A percentile compares a stretch with the other conserved stretches of the same genome.
Evolutionary conservation across 2,888 invertebrate genomes (phyloP).

Genomic region (Lasioglossum calceatum): DNA sequence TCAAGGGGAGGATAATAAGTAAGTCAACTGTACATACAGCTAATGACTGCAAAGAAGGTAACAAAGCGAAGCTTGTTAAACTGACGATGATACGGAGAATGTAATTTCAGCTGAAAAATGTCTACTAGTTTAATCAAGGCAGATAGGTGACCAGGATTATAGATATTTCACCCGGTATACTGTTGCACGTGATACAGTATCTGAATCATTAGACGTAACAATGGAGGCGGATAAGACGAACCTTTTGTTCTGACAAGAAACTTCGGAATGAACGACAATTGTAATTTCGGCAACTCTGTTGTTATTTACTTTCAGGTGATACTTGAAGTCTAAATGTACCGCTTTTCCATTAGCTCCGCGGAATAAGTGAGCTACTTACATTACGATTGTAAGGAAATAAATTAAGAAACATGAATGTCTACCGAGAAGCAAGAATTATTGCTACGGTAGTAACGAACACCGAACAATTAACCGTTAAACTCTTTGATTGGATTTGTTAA

Average conservation of each 20-base stretch:
- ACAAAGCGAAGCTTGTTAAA: conserved; percentile 39
- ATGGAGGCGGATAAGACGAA: not conserved
- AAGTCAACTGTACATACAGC: not conserved
- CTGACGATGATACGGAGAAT: not conserved
- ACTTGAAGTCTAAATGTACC: not conserved
- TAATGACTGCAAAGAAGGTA: conserved; percentile 14
- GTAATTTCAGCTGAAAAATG: conserved; percentile 38
- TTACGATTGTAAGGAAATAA: not conserved
- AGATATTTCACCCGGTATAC: not conserved
- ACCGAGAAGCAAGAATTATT: not conserved
- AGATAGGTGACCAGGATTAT: not conserved
- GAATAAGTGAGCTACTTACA: not conserved
- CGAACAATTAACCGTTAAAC: not conserved
- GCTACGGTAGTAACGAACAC: not conserved
- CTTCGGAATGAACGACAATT: not conserved
- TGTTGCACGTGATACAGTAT: conserved; percentile 26
- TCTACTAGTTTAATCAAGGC: conserved; percentile 13
- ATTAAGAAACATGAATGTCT: not conserved
- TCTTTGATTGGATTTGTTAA: not conserved
- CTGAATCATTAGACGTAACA: conserved; percentile 27
- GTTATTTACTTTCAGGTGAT: not conserved
- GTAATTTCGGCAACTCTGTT: not conserved
- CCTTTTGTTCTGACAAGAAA: not conserved
- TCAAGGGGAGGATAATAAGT: too few species aligned
- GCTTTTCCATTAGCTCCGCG: not conserved